Percentiles rank a stretch among this genome's conserved stretches.
These are phyloP conservation scores for Tympanoctomys barrerae DNA, from an alignment of 2,797 vertebrate genomes.

Conservation along the genomic window DNA sequence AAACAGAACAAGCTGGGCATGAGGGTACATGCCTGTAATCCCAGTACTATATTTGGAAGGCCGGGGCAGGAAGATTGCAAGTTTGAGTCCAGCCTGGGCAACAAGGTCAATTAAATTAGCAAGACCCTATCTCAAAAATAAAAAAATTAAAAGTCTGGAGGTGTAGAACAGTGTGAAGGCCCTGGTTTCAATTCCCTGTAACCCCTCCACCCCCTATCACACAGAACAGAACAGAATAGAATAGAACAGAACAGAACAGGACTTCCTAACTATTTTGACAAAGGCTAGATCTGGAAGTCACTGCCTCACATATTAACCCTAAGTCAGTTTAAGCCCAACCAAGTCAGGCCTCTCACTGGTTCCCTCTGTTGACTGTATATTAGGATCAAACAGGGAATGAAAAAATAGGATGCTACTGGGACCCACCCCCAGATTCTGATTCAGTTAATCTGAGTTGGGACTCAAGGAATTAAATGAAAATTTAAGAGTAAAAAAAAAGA, in stretches of 20 bases:
- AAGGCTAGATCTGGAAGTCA: background rate
- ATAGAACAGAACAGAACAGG: background rate
- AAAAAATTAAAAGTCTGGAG: background rate
- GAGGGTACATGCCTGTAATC: background rate
- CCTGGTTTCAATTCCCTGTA: background rate
- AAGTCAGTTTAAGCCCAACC: background rate
- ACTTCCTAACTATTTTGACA: background rate
- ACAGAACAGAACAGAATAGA: background rate
- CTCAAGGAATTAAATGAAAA: conserved; percentile 44
- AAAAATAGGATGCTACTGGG: background rate
- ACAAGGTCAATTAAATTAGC: background rate
- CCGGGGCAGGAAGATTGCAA: background rate
- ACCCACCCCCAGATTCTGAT: background rate
- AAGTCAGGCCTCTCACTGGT: background rate
- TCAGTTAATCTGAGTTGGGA: background rate
- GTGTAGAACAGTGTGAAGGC: background rate
- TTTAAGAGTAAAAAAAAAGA: conserved; percentile 32
- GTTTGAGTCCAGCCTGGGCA: background rate
- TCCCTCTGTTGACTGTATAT: background rate
- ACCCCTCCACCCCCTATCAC: background rate
- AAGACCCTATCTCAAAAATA: background rate
- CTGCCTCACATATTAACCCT: background rate
- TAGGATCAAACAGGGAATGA: background rate
- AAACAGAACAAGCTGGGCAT: background rate
- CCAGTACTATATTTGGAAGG: background rate